Evolutionary conservation across 2,888 invertebrate genomes (phyloP).

Genomic region (Congeria kusceri): DNA sequence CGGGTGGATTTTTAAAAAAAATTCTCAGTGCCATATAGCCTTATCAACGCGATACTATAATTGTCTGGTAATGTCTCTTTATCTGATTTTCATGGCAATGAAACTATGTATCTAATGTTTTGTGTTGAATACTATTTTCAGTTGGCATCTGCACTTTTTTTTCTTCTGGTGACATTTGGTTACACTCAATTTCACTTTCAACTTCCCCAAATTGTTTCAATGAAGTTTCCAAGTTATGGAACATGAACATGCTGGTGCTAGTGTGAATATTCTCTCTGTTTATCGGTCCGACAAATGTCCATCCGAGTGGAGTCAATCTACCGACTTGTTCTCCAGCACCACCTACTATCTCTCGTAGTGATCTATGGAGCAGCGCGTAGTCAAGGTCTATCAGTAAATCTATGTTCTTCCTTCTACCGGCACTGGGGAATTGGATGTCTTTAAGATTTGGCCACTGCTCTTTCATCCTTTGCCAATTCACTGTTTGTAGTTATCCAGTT

Average conservation of each 20-base stretch:
- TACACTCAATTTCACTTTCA: slow-evolving; percentile 1
- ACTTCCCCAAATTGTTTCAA: slow-evolving; percentile 51
- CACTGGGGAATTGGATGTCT: slow-evolving; percentile 32
- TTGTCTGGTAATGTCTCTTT: slow-evolving; percentile 30
- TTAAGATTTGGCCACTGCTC: slow-evolving; percentile 38
- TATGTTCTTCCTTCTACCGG: background rate
- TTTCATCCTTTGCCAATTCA: slow-evolving; percentile 46
- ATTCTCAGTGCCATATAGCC: slow-evolving; percentile 44
- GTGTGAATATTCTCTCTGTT: background rate
- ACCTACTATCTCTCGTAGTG: slow-evolving; percentile 41
- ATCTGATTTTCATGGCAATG: slow-evolving; percentile 49
- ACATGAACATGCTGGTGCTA: slow-evolving; percentile 13
- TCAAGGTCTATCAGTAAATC: slow-evolving; percentile 55
- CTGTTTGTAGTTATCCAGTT: slow-evolving; percentile 34
- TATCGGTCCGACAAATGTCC: slow-evolving; percentile 57
- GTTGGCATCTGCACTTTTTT: slow-evolving; percentile 1
- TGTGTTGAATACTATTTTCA: slow-evolving; percentile 13
- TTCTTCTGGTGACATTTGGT: slow-evolving; percentile 14
- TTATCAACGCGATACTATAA: slow-evolving; percentile 26
- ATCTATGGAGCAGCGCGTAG: slow-evolving; percentile 38
- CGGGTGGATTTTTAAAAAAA: too few species aligned
- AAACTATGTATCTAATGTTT: slow-evolving; percentile 44
- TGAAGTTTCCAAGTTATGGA: slow-evolving; percentile 7
- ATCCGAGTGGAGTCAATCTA: slow-evolving; percentile 46
- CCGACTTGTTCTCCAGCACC: slow-evolving; percentile 49